These are phyloP conservation scores for Scaptomyza montana DNA, from an alignment of 1,140 invertebrate genomes.

Conservation along the genomic window DNA sequence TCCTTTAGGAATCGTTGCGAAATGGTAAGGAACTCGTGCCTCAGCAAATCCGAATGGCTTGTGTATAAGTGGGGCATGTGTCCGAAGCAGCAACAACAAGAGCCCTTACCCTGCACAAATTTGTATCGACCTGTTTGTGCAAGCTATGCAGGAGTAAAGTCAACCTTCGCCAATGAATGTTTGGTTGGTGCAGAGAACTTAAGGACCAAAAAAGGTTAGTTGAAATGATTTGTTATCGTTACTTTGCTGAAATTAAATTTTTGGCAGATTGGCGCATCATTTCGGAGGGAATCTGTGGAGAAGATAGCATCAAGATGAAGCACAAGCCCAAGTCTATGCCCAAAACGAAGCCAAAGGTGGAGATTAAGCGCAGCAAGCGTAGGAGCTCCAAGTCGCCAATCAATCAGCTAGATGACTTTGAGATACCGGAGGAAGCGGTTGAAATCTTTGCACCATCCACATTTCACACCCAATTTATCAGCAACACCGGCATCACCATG, in stretches of 20 bases:
- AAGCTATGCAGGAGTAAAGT: conserved; percentile 70
- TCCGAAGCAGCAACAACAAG: conserved; percentile 8
- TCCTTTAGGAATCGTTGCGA: conserved; percentile 67
- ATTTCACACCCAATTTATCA: conserved; percentile 72
- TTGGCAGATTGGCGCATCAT: conserved; percentile 73
- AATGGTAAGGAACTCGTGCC: conserved; percentile 52
- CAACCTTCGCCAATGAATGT: conserved; percentile 77
- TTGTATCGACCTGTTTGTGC: conserved; percentile 75
- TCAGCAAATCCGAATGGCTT: conserved; percentile 52
- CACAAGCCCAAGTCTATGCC: conserved; percentile 64
- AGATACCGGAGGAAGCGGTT: conserved; percentile 62
- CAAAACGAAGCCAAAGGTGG: conserved; percentile 51
- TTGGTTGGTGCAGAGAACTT: conserved; percentile 76
- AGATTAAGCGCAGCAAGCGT: conserved; percentile 59
- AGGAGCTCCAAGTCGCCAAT: conserved; percentile 48
- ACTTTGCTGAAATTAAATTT: background rate
- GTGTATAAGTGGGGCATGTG: conserved; percentile 55
- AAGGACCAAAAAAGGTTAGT: conserved; percentile 61
- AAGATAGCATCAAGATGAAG: conserved; percentile 77
- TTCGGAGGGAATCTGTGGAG: conserved; percentile 71
- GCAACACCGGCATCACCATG: conserved; percentile 61
- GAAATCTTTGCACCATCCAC: conserved; percentile 71
- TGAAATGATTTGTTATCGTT: background rate
- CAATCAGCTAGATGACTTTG: conserved; percentile 62
- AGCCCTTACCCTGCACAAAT: conserved; percentile 63